Base-by-base conservation (phyloP, 2,888 invertebrate species). In the Eupithecia dodoneata region DNA sequence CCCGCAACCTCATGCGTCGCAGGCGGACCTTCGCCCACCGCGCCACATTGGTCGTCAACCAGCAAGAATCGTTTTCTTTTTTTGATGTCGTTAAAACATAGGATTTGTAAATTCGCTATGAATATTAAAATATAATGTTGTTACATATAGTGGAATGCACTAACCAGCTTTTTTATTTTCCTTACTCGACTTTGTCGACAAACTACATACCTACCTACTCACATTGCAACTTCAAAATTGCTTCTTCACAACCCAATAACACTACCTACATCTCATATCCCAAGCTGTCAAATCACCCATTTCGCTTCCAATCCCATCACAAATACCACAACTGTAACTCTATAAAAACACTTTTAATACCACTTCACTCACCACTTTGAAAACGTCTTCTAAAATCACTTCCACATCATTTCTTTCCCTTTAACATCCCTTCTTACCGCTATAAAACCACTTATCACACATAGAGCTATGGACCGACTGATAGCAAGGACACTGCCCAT, bases 401-500 rank as follows among this genome's bases (percentile, higher is more conserved):
- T n/a, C 52, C 42, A 65, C 59, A 2, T 7, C 44, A 44, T 7
- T 63, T 63, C 4, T 18, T 4, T 30, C 10, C 7, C 7, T 65
- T 7, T 30, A 65, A 65, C 65, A 47, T 12, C 47, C 9, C 47
- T 65, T 41, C 2, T 30, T 7, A 65, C n/a, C 63, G 30, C 30
- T 30, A 1, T 30, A 30, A 30, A 30, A 30, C 30, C 30, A 30
- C n/a, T 30, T 42, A 12, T 49, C 67, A 73, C 73, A 45, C 55
- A 52, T 73, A 73, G 73, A 73, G 44, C 73, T 71, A 75, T 66
- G 66, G 66, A 70, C 44, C 67, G 42, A 69, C 47, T 45, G 55
- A 77, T 47, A 52, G 65, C 77, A 75, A 80, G n/a, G 5, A 78
- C 81, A 79, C 79, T 81, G 52, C 78, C 78, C 80, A 81, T 78